Percentiles rank a stretch among this genome's conserved stretches.
Evolutionary conservation across 2,113 vertebrate genomes (phyloP).

Genomic region (Elgaria multicarinata): DNA sequence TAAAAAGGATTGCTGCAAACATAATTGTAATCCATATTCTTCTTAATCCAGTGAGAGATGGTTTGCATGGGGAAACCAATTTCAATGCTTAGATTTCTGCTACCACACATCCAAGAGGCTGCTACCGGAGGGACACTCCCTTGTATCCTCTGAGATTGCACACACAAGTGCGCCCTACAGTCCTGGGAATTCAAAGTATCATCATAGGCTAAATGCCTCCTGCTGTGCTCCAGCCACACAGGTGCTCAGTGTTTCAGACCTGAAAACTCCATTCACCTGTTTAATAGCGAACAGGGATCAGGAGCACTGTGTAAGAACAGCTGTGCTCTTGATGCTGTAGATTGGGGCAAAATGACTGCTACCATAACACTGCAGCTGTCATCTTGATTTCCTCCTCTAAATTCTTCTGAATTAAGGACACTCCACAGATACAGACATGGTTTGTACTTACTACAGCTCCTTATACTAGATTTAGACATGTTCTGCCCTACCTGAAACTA

Average conservation of each 20-base stretch:
- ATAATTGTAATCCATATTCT: neutral
- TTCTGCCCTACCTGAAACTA: slow-evolving; percentile 22
- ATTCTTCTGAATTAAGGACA: neutral
- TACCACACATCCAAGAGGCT: too few species aligned
- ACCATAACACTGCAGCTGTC: neutral
- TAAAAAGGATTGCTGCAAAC: neutral
- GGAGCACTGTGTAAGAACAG: neutral
- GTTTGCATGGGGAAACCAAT: neutral
- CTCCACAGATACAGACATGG: slow-evolving; percentile 8
- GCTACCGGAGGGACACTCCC: neutral
- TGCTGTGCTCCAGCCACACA: neutral
- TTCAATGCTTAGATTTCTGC: neutral
- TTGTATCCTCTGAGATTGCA: neutral
- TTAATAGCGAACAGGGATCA: neutral
- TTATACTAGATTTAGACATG: slow-evolving; percentile 21
- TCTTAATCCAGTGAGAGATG: neutral
- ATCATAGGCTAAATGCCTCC: neutral
- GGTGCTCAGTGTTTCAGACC: neutral
- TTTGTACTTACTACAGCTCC: neutral
- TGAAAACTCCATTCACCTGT: neutral
- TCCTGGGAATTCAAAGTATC: neutral
- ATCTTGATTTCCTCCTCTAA: neutral
- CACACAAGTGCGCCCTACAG: neutral
- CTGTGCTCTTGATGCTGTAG: neutral
- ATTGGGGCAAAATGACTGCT: neutral